Percentiles rank a stretch among this genome's conserved stretches.
Conservation (phyloP, 2,888 invertebrate genomes). For the Caenorhabditis becei region DNA sequence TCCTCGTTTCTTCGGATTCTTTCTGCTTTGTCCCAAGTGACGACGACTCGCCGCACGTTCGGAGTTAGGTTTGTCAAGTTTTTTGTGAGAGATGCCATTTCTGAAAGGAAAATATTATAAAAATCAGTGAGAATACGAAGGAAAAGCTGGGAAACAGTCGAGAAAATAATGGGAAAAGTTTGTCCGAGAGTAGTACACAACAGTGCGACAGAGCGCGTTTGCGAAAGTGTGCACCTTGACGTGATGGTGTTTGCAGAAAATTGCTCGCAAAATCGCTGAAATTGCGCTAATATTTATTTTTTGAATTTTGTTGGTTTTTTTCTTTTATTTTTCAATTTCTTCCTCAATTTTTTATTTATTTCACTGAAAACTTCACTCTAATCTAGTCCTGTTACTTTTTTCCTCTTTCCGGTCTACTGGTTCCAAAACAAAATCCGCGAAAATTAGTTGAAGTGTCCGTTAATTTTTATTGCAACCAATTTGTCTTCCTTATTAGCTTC, state of each 20-base stretch:
- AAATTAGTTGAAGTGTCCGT: background rate
- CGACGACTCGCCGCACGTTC: conserved; percentile 69
- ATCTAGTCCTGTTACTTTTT: background rate
- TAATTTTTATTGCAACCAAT: conserved; percentile 10
- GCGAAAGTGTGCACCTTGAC: conserved; percentile 14
- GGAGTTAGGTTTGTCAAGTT: conserved; percentile 74
- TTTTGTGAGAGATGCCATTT: conserved; percentile 73
- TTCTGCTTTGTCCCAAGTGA: conserved; percentile 80
- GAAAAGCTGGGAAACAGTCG: background rate
- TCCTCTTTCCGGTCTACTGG: background rate
- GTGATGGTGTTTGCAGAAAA: conserved; percentile 39
- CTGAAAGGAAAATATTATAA: conserved; percentile 6
- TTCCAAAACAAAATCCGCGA: background rate
- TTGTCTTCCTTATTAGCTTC: conserved; percentile 7
- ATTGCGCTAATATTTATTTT: conserved; percentile 12
- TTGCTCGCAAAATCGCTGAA: background rate
- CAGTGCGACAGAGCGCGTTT: conserved; percentile 6
- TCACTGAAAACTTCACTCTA: too few relatives aligned
- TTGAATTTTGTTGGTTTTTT: conserved; percentile 9
- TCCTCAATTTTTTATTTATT: background rate
- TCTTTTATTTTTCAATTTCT: background rate
- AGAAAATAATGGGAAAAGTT: background rate
- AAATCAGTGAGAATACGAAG: conserved; percentile 17
- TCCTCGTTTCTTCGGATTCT: conserved; percentile 79
- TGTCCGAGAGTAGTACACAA: conserved; percentile 22